Evolutionary conservation across 1,140 invertebrate species (phyloP), one percentile per base, ranked within the genome.

Genomic region (Bacillus rossius): DNA sequence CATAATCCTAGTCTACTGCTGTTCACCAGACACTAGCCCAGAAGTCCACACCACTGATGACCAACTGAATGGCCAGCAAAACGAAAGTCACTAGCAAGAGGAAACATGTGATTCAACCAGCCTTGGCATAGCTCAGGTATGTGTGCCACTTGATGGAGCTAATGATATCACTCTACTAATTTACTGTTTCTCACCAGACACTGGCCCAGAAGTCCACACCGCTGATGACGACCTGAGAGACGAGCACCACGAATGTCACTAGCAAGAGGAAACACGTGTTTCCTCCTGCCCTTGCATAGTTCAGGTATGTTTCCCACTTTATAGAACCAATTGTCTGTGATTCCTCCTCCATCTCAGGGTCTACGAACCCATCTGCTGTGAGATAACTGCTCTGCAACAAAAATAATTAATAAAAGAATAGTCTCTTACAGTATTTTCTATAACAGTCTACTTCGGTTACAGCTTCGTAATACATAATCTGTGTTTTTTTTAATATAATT

Each of bases 171-270:
- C 19, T n/a, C 41, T 56, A 41, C 10, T 25, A 16, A 19, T 26
- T 37, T 14, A 26, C 41, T 34, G 29, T 17, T 16, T 41, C 57
- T 59, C n/a, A 59, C 92, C 91, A 94, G 55, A 81, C 85, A 60
- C 86, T 85, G 0, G 92, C 75, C 82, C 90, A 94, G 67, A 84
- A 94, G 67, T 95, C 91, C 4, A 81, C 81, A 0, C 81, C 81
- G 57, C 85, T 88, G 34, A 84, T 88, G 0, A 80, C 71, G 0
- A 79, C 71, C 75, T 92, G 89, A 0, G 88, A 83, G 1, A 89
- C 14, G 1, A 90, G 13, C 63, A 87, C 79, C 0, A 84, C 57
- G 0, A 84, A 40, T 0, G 84, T 47, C 19, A 91, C 76, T 1
- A 83, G 57, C 0, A 77, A 48, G 0, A 91, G 75, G 13, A 81